phyloP scores from a whole-genome alignment of 2,797 vertebrate species.

The Hemibagrus guttatus region DNA sequence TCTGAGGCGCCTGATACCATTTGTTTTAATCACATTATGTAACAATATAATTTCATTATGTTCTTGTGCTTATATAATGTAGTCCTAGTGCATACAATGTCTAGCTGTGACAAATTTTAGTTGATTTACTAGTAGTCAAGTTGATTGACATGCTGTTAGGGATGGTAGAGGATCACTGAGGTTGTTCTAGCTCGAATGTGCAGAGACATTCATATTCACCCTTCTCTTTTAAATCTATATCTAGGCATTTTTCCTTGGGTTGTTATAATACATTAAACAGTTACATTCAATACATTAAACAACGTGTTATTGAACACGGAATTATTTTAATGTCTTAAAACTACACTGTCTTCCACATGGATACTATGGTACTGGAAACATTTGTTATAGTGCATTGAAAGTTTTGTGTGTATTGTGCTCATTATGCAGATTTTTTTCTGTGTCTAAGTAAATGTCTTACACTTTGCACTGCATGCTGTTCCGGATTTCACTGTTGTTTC shows the following conservation, averaged over 20 bases:
- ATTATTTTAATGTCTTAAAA: neutral
- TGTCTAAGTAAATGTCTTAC: neutral
- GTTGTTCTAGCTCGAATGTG: neutral
- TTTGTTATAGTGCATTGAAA: neutral
- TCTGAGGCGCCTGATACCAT: neutral
- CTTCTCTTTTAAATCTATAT: neutral
- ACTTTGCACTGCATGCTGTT: neutral
- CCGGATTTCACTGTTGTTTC: neutral
- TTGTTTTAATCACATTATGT: neutral
- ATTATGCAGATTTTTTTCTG: neutral
- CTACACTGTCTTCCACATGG: neutral
- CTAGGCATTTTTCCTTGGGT: neutral
- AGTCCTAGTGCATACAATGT: neutral
- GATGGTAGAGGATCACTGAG: neutral
- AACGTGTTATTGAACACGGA: neutral
- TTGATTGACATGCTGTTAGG: neutral
- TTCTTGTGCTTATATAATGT: neutral
- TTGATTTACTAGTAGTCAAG: neutral
- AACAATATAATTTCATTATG: neutral
- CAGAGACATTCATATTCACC: neutral
- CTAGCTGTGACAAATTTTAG: neutral
- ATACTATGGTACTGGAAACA: neutral
- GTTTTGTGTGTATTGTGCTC: neutral
- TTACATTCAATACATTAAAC: neutral
- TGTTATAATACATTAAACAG: neutral